Evolutionary conservation across 1,140 invertebrate genomes (phyloP).

Genomic region (Hypothenemus hampei): DNA sequence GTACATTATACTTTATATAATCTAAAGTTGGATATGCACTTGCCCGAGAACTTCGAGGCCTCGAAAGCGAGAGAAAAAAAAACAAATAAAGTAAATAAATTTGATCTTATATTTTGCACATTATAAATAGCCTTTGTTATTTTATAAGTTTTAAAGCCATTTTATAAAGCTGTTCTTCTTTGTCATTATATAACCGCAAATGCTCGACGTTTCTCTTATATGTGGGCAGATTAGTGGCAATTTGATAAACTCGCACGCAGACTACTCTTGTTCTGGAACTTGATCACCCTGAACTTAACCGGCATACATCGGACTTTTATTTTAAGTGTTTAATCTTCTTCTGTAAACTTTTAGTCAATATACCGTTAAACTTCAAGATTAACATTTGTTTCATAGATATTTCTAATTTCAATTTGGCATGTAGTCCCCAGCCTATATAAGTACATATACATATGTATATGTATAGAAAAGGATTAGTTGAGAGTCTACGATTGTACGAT

Average conservation of each 20-base stretch:
- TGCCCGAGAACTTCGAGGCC: conserved; percentile 42
- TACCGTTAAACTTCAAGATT: no score
- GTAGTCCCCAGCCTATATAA: no score
- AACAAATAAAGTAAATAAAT: conserved; percentile 48
- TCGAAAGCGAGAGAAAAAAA: conserved; percentile 42
- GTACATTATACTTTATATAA: conserved; percentile 49
- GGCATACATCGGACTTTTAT: conserved; percentile 2
- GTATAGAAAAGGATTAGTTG: no score
- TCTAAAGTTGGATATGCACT: conserved; percentile 47
- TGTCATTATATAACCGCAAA: background rate
- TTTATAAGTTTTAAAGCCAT: background rate
- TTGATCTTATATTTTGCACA: conserved; percentile 44
- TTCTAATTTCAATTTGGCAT: no score
- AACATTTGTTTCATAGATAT: no score
- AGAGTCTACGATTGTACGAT: no score
- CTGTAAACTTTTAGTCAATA: no score
- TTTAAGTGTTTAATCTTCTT: background rate
- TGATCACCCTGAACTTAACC: conserved; percentile 2
- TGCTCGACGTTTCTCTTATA: background rate
- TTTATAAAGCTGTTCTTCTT: no score
- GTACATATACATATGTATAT: no score
- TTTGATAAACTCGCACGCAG: background rate
- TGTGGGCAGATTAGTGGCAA: background rate
- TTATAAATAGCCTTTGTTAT: conserved; percentile 37
- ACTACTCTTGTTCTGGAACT: background rate